Percentiles rank a stretch among this genome's conserved stretches.
Conservation (phyloP, 2,797 vertebrate genomes). For the Tympanoctomys barrerae region DNA sequence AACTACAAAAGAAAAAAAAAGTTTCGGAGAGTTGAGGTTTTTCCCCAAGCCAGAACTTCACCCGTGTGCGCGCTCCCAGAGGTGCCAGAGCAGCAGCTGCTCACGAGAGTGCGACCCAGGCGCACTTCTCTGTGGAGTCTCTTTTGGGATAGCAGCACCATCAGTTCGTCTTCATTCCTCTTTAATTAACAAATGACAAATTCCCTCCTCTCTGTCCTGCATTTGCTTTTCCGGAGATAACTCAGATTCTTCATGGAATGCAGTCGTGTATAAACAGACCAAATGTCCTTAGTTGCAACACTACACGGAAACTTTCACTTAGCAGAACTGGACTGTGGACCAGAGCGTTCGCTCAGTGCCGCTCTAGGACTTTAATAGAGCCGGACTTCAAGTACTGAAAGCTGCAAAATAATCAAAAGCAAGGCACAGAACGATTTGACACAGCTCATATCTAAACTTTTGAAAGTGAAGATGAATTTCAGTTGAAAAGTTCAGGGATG, state of each 20-base stretch:
- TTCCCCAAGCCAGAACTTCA: not conserved
- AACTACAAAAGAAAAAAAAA: no score
- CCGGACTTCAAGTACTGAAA: constrained; percentile 22
- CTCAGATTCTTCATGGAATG: not conserved
- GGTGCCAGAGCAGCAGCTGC: not conserved
- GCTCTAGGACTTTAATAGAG: not conserved
- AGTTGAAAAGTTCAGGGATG: constrained; percentile 57
- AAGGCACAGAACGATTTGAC: constrained; percentile 16
- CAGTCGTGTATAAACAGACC: not conserved
- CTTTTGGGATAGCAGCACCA: not conserved
- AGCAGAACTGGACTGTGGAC: constrained; percentile 25
- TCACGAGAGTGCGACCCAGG: not conserved
- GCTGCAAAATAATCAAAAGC: not conserved
- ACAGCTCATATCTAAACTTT: constrained; percentile 32
- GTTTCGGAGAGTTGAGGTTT: not conserved
- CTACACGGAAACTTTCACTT: constrained; percentile 4
- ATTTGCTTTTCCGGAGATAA: constrained; percentile 39
- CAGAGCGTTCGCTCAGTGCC: not conserved
- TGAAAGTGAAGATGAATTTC: constrained; percentile 62
- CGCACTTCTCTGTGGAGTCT: not conserved
- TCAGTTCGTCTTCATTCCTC: not conserved
- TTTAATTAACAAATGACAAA: not conserved
- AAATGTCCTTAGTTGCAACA: not conserved
- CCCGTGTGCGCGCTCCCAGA: not conserved
- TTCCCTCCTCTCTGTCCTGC: not conserved